phyloP scores from a whole-genome alignment of 2,888 invertebrate species.

The Selenia dentaria region DNA sequence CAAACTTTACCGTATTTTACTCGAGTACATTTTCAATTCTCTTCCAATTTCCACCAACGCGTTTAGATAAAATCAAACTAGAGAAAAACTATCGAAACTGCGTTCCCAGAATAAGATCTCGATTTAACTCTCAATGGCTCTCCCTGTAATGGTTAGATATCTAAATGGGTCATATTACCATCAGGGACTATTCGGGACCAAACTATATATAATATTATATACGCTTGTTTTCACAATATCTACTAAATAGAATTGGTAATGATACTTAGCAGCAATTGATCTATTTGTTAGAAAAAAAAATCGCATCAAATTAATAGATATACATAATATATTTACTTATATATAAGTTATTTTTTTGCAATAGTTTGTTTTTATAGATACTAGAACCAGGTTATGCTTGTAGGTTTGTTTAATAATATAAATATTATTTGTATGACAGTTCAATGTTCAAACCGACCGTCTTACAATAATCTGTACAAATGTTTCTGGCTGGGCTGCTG shows the following conservation, averaged over 20 bases:
- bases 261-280: too few species aligned
- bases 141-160: slow-evolving; percentile 2
- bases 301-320: too few species aligned
- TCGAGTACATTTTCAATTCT: slow-evolving; percentile 2
- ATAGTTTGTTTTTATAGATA: too few species aligned
- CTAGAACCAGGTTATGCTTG: too few species aligned
- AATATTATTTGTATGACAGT: too few species aligned
- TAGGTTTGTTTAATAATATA: too few species aligned
- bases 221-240: background rate
- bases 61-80: slow-evolving; percentile 24
- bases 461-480: too few species aligned
- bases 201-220: background rate
- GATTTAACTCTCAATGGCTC: slow-evolving; percentile 2
- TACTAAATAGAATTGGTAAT: background rate
- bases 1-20: background rate
- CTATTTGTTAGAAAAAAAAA: too few species aligned
- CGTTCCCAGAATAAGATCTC: slow-evolving; percentile 5
- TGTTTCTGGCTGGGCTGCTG: too few species aligned
- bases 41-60: slow-evolving; percentile 15
- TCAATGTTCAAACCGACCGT: too few species aligned
- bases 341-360: too few species aligned
- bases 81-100: slow-evolving; percentile 7
- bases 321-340: too few species aligned
- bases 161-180: background rate
- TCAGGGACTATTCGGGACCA: background rate